Evolutionary conservation across 1,140 invertebrate species (phyloP), one percentile per base, ranked within the genome.

Genomic region (Macrocentrus cingulum): DNA sequence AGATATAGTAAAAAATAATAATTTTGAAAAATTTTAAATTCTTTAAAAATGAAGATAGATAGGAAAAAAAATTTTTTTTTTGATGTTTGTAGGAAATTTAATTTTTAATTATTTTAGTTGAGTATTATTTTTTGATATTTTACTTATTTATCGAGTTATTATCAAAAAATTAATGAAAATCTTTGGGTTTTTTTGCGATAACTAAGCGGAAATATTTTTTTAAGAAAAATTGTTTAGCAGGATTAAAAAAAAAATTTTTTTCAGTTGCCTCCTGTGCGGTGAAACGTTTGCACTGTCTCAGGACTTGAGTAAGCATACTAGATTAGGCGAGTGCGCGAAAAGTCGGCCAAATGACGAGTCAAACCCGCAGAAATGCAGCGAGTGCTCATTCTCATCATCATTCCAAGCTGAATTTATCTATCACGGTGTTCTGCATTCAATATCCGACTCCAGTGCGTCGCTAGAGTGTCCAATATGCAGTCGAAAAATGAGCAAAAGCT

Each of bases 191-290:
- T n/a, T n/a, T n/a, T n/a, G n/a, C n/a, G n/a, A n/a, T n/a, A n/a
- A n/a, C n/a, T n/a, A n/a, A n/a, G n/a, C n/a, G 19, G 15, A 49
- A n/a, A 37, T 19, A 37, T 5, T 19, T 51, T 37, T 20, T 37
- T 11, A n/a, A 20, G 41, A 46, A 22, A 42, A 13, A 44, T 19
- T 37, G 22, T 16, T 66, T 70, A 82, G 61, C 68, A 85, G 85
- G 22, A n/a, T n/a, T n/a, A n/a, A n/a, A n/a, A n/a, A n/a, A n/a
- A n/a, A n/a, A n/a, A n/a, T n/a, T n/a, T n/a, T n/a, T n/a, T n/a
- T n/a, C n/a, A n/a, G n/a, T n/a, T 91, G 88, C 66, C 78, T 84
- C 0, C 82, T 81, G 52, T 92, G 90, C 63, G 88, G 87, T 0
- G 70, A 75, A 63, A 72, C 80, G 9, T 91, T 92, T 64, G 82